phyloP scores from a whole-genome alignment of 2,113 vertebrate genomes.

The Scomber colias region DNA sequence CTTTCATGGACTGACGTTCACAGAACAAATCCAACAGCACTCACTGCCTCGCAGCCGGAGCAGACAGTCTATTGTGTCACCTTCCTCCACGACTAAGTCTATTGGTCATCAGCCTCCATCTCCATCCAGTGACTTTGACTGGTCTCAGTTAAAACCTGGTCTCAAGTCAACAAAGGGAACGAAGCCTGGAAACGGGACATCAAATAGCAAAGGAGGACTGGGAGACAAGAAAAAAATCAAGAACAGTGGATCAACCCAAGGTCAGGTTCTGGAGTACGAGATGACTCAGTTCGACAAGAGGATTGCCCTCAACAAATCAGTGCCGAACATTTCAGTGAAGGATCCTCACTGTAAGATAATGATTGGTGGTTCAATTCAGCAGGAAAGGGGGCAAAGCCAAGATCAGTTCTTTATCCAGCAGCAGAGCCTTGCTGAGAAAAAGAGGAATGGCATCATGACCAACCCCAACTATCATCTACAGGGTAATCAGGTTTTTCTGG shows the following conservation, averaged over 20 bases:
- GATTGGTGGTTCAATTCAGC: conserved; percentile 85
- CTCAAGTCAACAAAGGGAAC: conserved; percentile 90
- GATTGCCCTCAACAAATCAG: conserved; percentile 88
- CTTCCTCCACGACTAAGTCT: conserved; percentile 94
- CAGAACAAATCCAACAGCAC: conserved; percentile 97
- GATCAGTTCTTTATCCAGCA: conserved; percentile 94
- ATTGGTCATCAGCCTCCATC: conserved; percentile 90
- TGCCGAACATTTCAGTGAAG: conserved; percentile 82
- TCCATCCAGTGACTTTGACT: conserved; percentile 93
- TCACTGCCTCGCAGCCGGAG: conserved; percentile 95
- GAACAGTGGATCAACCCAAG: conserved; percentile 86
- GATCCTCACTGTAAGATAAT: conserved; percentile 91
- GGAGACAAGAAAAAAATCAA: conserved; percentile 91
- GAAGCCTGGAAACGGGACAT: conserved; percentile 87
- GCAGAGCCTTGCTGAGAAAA: conserved; percentile 93
- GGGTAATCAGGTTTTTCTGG: conserved; percentile 95
- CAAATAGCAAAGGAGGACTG: conserved; percentile 88
- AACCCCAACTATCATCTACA: conserved; percentile 98
- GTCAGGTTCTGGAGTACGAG: conserved; percentile 95
- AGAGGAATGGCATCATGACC: conserved; percentile 97
- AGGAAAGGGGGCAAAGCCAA: conserved; percentile 87
- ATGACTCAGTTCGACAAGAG: conserved; percentile 97
- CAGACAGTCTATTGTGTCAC: conserved; percentile 95
- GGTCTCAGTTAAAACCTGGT: conserved; percentile 93
- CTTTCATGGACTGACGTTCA: conserved; percentile 93